Percentiles rank a stretch among this genome's conserved stretches.
These are phyloP conservation scores for Brenthis daphne DNA, from an alignment of 2,888 invertebrate species.

Conservation along the genomic window DNA sequence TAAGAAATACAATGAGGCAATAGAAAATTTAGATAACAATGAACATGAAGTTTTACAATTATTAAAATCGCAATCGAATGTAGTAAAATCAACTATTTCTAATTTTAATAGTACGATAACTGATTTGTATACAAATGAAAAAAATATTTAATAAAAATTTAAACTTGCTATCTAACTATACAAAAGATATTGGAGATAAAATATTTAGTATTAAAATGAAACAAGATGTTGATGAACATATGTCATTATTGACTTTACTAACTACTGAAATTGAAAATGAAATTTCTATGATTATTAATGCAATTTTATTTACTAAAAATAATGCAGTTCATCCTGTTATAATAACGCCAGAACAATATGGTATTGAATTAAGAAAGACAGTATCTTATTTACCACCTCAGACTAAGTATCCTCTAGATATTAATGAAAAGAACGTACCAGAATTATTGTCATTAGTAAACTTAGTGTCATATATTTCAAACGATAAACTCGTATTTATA, in stretches of 20 bases:
- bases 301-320: constrained; percentile 38
- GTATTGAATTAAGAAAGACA: too few species aligned
- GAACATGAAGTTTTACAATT: constrained; percentile 36
- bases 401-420: too few species aligned
- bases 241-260: constrained; percentile 37
- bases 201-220: constrained; percentile 38
- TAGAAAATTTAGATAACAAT: constrained; percentile 36
- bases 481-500: too few species aligned
- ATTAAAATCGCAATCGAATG: constrained; percentile 35
- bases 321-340: constrained; percentile 38
- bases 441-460: too few species aligned
- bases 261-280: constrained; percentile 39
- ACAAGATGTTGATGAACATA: constrained; percentile 39
- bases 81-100: constrained; percentile 33
- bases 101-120: constrained; percentile 39
- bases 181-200: constrained; percentile 29
- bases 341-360: constrained; percentile 34
- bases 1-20: constrained; percentile 37
- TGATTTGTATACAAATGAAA: constrained; percentile 32
- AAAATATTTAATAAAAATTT: constrained; percentile 36
- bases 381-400: too few species aligned
- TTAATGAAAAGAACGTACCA: too few species aligned
- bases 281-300: constrained; percentile 38
- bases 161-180: constrained; percentile 15
- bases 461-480: too few species aligned